Conservation (phyloP, 37 sponge, comb jelly and placozoan species). For the Chondrosia reniformis region DNA sequence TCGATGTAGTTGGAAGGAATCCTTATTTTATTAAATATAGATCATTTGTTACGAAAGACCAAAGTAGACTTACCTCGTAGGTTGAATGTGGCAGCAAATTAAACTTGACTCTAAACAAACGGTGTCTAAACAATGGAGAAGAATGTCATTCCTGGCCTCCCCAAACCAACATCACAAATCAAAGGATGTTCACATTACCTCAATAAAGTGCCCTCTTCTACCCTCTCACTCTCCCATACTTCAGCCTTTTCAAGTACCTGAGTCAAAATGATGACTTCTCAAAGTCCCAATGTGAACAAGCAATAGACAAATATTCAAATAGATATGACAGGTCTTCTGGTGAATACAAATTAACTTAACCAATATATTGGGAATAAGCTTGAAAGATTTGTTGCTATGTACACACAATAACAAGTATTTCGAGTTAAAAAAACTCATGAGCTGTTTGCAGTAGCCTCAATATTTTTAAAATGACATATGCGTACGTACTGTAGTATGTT, state of each 20-base stretch:
- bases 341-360: too few species aligned
- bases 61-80: slow-evolving; percentile 43
- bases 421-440: too few species aligned
- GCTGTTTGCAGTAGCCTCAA: too few species aligned
- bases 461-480: too few species aligned
- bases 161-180: not conserved
- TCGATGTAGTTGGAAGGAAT: too few species aligned
- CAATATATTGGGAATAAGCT: too few species aligned
- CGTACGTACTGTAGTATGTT: not conserved
- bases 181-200: not conserved
- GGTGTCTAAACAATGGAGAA: not conserved
- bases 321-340: too few species aligned
- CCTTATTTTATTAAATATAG: too few species aligned
- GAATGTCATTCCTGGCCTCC: not conserved
- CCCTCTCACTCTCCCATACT: slow-evolving; percentile 65
- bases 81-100: slow-evolving; percentile 47
- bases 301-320: not conserved
- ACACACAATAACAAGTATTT: too few species aligned
- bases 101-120: slow-evolving; percentile 40
- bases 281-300: not conserved
- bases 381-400: too few species aligned
- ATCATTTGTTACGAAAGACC: too few species aligned
- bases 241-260: slow-evolving; percentile 89
- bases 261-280: not conserved
- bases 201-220: slow-evolving; percentile 10